Conservation (phyloP, 2,888 invertebrate species). For the Drosophila atripex region DNA sequence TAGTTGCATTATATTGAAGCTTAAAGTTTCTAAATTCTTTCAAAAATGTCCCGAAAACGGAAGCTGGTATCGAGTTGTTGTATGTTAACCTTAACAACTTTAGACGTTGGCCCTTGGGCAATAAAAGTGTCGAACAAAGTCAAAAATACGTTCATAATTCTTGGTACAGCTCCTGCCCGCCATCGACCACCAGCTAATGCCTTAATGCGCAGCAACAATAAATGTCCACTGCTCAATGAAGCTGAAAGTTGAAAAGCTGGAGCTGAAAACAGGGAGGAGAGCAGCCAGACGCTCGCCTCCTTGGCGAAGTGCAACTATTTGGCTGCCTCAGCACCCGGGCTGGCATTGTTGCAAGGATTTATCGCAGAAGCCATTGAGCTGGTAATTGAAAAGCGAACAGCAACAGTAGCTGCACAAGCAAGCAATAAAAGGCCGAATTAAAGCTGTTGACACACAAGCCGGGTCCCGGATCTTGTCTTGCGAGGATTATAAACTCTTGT, state of each 20-base stretch:
- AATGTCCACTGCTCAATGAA: slow-evolving; percentile 66
- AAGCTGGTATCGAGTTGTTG: slow-evolving; percentile 32
- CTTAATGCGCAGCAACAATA: slow-evolving; percentile 59
- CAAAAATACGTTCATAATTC: slow-evolving; percentile 57
- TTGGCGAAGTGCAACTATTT: slow-evolving; percentile 51
- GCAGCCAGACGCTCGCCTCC: slow-evolving; percentile 25
- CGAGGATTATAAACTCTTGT: slow-evolving; percentile 41
- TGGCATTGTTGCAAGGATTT: slow-evolving; percentile 44
- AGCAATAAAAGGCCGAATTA: slow-evolving; percentile 49
- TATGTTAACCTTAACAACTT: slow-evolving; percentile 40
- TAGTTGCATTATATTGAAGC: background rate
- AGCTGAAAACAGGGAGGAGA: slow-evolving; percentile 10
- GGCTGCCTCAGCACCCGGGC: slow-evolving; percentile 41
- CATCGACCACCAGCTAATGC: slow-evolving; percentile 44
- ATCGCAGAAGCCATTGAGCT: slow-evolving; percentile 51
- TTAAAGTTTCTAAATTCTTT: background rate
- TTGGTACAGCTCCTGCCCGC: slow-evolving; percentile 21
- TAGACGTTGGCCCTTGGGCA: slow-evolving; percentile 42
- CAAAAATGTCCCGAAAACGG: too few species aligned
- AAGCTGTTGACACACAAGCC: slow-evolving; percentile 42
- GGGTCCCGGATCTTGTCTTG: slow-evolving; percentile 30
- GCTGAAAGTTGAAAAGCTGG: slow-evolving; percentile 45
- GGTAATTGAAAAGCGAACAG: slow-evolving; percentile 62
- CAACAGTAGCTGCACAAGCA: slow-evolving; percentile 32
- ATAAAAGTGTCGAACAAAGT: slow-evolving; percentile 65